Evolutionary conservation across 2,797 vertebrate genomes (phyloP), one percentile per base, ranked within the genome.

Genomic region (Cirrhinus molitorella): DNA sequence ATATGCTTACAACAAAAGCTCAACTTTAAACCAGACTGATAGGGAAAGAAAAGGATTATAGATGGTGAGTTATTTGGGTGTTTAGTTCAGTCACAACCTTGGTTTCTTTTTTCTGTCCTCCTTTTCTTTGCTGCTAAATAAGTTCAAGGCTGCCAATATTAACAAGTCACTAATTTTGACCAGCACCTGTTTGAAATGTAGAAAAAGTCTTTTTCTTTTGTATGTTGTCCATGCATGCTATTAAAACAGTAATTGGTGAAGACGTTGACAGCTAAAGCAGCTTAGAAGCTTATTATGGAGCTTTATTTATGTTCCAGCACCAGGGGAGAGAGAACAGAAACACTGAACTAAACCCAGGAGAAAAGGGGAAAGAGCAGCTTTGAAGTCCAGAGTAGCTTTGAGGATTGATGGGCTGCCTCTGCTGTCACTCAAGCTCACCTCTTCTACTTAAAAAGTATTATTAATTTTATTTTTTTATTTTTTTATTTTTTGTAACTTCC

Each of bases 221-320:
- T 91, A 86, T 89, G 88, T 92, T 93, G 90, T 92, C 86, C 89
- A 88, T 83, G 81, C 90, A 25, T 89, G 81, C 71, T 92, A 71
- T 89, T 93, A 91, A 94, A 93, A 65, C 77, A 91, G 94, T 95
- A 95, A 95, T 95, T 95, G 95, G 93, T 95, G 94, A 94, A 95
- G 94, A 95, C 91, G 93, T 91, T 95, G 94, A 96, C 94, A 95
- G 95, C 93, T 95, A 94, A 95, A 95, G 93, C 94, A 93, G 93
- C 94, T 93, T 90, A 89, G 91, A 90, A 93, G 94, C 92, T 92
- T 93, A 94, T 95, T 95, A 94, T 92, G 90, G 90, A 91, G 87
- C 91, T 95, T 95, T 95, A 95, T 95, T 95, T 95, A 95, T 95
- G 94, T 94, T 95, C 90, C 91, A 92, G 93, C 90, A 88, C 85